phyloP scores from a whole-genome alignment of 2,797 vertebrate genomes.

The Sandelia bainsii region DNA sequence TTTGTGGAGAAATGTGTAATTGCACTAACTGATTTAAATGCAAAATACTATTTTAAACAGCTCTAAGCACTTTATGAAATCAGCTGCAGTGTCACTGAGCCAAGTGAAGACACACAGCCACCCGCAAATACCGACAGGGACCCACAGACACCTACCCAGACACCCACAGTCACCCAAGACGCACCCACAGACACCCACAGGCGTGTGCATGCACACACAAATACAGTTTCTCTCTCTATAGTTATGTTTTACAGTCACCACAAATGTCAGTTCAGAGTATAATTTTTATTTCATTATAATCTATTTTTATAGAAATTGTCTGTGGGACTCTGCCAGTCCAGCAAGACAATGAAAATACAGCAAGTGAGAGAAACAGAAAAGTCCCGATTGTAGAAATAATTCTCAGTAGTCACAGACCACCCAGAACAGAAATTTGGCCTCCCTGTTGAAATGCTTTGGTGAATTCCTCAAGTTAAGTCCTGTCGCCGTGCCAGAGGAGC shows the following conservation, averaged over 20 bases:
- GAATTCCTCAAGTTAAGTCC: conserved; percentile 75
- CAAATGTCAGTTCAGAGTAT: conserved; percentile 17
- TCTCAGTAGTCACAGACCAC: conserved; percentile 80
- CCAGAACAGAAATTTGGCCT: conserved; percentile 70
- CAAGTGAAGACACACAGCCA: conserved; percentile 18
- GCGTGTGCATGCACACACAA: neutral
- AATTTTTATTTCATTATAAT: conserved; percentile 14
- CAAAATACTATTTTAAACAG: conserved; percentile 11
- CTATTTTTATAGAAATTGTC: conserved; percentile 10
- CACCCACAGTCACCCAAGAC: conserved; percentile 38
- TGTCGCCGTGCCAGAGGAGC: conserved; percentile 72
- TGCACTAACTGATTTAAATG: neutral
- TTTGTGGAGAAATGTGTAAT: conserved; percentile 1
- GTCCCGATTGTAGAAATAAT: conserved; percentile 59
- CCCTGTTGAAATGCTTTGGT: conserved; percentile 74
- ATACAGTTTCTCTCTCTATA: no score
- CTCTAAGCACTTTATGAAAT: conserved; percentile 7
- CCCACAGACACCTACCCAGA: conserved; percentile 14
- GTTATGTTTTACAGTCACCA: conserved; percentile 24
- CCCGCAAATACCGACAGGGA: conserved; percentile 8
- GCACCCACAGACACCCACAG: conserved; percentile 44
- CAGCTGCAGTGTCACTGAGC: conserved; percentile 1
- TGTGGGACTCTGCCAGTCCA: conserved; percentile 22
- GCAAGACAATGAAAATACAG: conserved; percentile 38
- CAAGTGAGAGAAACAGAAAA: conserved; percentile 48